A percentile compares a stretch with the other conserved stretches of the same genome.
These are phyloP conservation scores for Papilio protenor DNA, from an alignment of 2,888 invertebrate species.

Conservation along the genomic window DNA sequence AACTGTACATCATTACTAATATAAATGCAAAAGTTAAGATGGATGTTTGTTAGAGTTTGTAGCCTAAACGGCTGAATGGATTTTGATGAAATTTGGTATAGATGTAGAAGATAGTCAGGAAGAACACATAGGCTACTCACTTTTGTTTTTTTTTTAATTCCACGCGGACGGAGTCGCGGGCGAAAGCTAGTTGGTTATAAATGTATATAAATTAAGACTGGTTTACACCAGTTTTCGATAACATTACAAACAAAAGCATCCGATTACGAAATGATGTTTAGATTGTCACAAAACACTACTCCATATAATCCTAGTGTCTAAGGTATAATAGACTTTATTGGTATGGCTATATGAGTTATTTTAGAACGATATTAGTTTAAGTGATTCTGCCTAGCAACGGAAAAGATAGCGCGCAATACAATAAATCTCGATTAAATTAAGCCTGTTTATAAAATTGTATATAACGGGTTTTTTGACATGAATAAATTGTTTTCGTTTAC, in stretches of 20 bases:
- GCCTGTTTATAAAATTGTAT: constrained; percentile 37
- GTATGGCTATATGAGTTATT: background rate
- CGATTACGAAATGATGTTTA: background rate
- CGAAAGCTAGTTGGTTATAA: background rate
- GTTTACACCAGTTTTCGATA: constrained; percentile 10
- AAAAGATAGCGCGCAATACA: constrained; percentile 8
- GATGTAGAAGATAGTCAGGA: no score
- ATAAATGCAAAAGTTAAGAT: no score
- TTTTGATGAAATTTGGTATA: no score
- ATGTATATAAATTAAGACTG: background rate
- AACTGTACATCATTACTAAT: no score
- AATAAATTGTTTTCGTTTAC: constrained; percentile 22
- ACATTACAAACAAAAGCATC: background rate
- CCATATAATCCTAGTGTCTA: background rate
- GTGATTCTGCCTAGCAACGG: constrained; percentile 24
- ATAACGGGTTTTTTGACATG: constrained; percentile 41
- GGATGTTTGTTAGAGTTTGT: no score
- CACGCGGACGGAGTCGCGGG: no score
- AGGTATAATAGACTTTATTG: constrained; percentile 13
- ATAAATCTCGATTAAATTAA: constrained; percentile 27
- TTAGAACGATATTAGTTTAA: background rate
- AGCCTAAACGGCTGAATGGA: no score
- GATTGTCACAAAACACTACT: background rate
- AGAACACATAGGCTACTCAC: no score
- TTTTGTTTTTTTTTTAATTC: no score